Evolutionary conservation across 2,888 invertebrate species (phyloP).

Genomic region (Anthrax anthrax): DNA sequence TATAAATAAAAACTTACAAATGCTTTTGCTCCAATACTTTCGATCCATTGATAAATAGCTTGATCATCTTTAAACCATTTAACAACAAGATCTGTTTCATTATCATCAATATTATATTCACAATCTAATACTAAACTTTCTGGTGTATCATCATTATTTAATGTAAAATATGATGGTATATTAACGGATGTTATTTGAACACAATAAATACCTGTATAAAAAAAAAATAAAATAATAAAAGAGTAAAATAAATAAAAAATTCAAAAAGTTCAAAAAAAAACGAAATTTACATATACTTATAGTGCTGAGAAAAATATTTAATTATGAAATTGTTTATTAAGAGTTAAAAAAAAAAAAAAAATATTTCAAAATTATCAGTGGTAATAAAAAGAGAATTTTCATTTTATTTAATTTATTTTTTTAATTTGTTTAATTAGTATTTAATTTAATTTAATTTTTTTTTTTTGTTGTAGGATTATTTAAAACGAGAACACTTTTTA

Average conservation of each 20-base stretch:
- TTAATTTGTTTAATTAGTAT: too few species aligned
- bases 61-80: constrained; percentile 61
- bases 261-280: too few species aligned
- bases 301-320: too few species aligned
- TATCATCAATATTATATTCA: constrained; percentile 46
- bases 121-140: constrained; percentile 47
- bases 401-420: too few species aligned
- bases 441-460: too few species aligned
- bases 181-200: constrained; percentile 1
- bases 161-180: constrained; percentile 1
- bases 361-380: too few species aligned
- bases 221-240: background rate
- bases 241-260: background rate
- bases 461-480: too few species aligned
- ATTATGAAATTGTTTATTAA: too few species aligned
- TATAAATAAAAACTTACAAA: constrained; percentile 13
- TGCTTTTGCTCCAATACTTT: constrained; percentile 50
- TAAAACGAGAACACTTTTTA: too few species aligned
- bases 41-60: constrained; percentile 71
- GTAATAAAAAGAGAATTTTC: too few species aligned
- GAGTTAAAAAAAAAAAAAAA: too few species aligned
- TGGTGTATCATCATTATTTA: background rate
- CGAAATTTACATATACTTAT: too few species aligned
- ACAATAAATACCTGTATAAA: background rate
- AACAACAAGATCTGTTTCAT: constrained; percentile 53